Evolutionary conservation across 2,888 invertebrate genomes (phyloP).

Genomic region (Pristionchus mayeri): DNA sequence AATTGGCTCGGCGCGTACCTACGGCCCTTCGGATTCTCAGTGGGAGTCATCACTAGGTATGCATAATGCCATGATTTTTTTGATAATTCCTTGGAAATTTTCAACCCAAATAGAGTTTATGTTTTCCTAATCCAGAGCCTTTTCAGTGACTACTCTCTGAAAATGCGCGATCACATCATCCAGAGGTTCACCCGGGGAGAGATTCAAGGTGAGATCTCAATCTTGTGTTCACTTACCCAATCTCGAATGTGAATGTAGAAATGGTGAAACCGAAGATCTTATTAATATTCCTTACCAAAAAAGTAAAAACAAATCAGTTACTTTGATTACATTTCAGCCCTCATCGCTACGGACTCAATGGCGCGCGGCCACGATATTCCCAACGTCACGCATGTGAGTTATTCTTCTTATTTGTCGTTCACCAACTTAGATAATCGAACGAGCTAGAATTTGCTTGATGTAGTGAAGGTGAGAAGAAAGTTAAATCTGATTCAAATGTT

Average conservation of each 20-base stretch:
- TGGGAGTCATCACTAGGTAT: conserved; percentile 31
- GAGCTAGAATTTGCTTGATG: too few relatives aligned
- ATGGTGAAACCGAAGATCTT: too few relatives aligned
- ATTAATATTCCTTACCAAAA: too few relatives aligned
- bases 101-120: too few relatives aligned
- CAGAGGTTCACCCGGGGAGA: neutral
- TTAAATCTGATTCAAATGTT: too few relatives aligned
- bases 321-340: neutral
- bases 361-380: conserved; percentile 44
- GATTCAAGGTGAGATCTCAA: neutral
- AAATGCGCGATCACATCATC: neutral
- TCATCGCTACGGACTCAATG: conserved; percentile 46
- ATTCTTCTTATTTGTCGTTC: too few relatives aligned
- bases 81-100: neutral
- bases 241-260: neutral
- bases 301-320: neutral
- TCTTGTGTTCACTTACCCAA: too few relatives aligned
- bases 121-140: neutral
- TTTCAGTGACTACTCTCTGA: neutral
- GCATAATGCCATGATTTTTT: neutral
- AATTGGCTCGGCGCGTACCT: conserved; percentile 17
- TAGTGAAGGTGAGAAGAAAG: too few relatives aligned
- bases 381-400: conserved; percentile 39
- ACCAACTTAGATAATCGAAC: neutral
- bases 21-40: neutral